These are phyloP conservation scores for Perizoma flavofasciatum DNA, from an alignment of 2,888 invertebrate genomes.

Conservation along the genomic window DNA sequence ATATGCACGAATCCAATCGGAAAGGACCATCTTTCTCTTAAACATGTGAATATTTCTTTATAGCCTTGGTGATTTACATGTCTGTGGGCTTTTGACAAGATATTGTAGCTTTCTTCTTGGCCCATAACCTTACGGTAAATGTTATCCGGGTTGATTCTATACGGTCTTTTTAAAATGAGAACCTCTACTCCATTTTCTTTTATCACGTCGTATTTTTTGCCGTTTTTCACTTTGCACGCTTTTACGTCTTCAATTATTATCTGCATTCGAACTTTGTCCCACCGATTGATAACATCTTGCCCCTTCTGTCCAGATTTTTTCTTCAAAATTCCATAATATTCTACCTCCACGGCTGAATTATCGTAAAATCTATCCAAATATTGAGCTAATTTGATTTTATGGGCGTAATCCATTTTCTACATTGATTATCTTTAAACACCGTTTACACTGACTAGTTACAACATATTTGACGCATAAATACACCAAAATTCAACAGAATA, in stretches of 20 bases:
- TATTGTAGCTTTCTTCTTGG: constrained; percentile 12
- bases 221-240: not conserved
- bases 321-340: constrained; percentile 1
- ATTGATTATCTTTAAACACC: no score
- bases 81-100: constrained; percentile 8
- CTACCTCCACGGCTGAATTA: not conserved
- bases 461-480: not conserved
- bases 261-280: not conserved
- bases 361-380: constrained; percentile 9
- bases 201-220: constrained; percentile 2
- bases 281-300: not conserved
- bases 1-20: not conserved
- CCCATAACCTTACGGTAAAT: constrained; percentile 6
- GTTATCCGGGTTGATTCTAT: not conserved
- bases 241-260: constrained; percentile 3
- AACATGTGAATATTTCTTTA: not conserved
- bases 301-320: not conserved
- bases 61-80: constrained; percentile 4
- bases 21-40: constrained; percentile 4
- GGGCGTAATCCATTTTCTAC: constrained; percentile 1
- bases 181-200: constrained; percentile 8
- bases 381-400: not conserved
- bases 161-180: not conserved
- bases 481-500: not conserved
- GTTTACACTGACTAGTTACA: no score